Base-by-base conservation (phyloP, 2,113 vertebrate species). In the Aix galericulata region DNA sequence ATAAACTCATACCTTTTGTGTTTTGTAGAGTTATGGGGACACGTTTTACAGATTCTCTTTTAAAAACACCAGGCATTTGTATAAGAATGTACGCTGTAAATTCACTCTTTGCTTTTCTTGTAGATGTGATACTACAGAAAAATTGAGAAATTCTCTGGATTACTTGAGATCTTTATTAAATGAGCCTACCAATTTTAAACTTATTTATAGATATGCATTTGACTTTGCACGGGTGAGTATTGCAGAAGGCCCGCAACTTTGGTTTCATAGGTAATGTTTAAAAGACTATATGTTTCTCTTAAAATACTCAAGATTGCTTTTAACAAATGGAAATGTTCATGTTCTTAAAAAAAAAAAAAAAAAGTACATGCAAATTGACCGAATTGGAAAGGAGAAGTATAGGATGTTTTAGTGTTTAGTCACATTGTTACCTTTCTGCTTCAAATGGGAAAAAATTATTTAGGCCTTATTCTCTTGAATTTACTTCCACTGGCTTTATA, bases 201-300 rank as follows among this genome's bases (percentile, higher is more conserved):
- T 99, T 98, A 99, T 99, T 98, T 99, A 99, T 98, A 99, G 99
- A 99, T 99, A 99, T 0, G 99, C 99, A 42, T 99, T 99, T 98
- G 99, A 99, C 97, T 99, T 99, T 98, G 99, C 99, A 96, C 98
- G 99, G 98, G 99, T 99, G 96, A 99, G 99, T 98, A 90, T 72
- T 85, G 72, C 94, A 68, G 53, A 91, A 95, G 25, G 91, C 74
- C 78, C 94, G 67, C 38, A 25, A 8, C 22, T 91, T 88, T 36
- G 48, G 29, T 94, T 91, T 80, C 46, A 25, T 58, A 60, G 86
- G 20, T 75, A 87, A n/a, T 56, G 93, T 40, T 52, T 89, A 55
- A 62, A 69, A 89, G 55, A n/a, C 38, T 1, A 0, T 82, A 11
- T 58, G 31, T 40, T 84, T 86, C 38, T 94, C 44, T 67, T 72